These are phyloP conservation scores for Magallana angulata DNA, from an alignment of 1,140 invertebrate species.

Conservation along the genomic window DNA sequence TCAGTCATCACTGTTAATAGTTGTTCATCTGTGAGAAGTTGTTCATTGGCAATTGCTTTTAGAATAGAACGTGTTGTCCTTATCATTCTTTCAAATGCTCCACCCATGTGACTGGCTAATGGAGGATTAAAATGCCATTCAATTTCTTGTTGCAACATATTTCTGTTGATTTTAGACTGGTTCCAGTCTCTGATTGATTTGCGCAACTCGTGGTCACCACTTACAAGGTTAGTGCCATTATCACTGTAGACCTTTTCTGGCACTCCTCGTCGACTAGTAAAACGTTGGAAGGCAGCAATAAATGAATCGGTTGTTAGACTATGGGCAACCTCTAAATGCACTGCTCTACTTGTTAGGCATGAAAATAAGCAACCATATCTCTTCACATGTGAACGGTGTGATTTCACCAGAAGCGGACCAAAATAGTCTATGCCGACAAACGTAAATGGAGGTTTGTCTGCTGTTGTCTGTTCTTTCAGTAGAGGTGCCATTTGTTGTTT, in stretches of 20 bases:
- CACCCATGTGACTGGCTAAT: too few relatives aligned
- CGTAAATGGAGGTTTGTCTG: conserved; percentile 57
- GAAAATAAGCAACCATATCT: conserved; percentile 58
- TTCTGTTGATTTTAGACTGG: background rate
- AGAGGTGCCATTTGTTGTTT: conserved; percentile 6
- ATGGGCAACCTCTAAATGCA: conserved; percentile 47
- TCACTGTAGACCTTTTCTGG: conserved; percentile 36
- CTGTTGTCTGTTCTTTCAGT: conserved; percentile 37
- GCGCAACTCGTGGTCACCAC: conserved; percentile 42
- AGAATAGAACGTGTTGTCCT: conserved; percentile 27
- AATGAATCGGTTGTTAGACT: background rate
- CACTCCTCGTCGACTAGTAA: background rate
- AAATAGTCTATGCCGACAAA: conserved; percentile 67
- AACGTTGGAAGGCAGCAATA: too few relatives aligned
- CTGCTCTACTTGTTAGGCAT: conserved; percentile 54
- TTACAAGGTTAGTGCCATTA: conserved; percentile 55
- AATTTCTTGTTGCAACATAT: conserved; percentile 26
- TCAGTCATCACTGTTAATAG: conserved; percentile 54
- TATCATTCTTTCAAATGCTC: too few relatives aligned
- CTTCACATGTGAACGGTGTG: conserved; percentile 48
- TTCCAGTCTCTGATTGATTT: background rate
- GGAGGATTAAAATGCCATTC: conserved; percentile 62
- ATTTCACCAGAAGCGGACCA: conserved; percentile 42
- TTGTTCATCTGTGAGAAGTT: conserved; percentile 52
- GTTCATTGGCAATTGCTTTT: conserved; percentile 56